Conservation (phyloP, 2,888 invertebrate genomes). For the Glaucopsyche alexis region DNA sequence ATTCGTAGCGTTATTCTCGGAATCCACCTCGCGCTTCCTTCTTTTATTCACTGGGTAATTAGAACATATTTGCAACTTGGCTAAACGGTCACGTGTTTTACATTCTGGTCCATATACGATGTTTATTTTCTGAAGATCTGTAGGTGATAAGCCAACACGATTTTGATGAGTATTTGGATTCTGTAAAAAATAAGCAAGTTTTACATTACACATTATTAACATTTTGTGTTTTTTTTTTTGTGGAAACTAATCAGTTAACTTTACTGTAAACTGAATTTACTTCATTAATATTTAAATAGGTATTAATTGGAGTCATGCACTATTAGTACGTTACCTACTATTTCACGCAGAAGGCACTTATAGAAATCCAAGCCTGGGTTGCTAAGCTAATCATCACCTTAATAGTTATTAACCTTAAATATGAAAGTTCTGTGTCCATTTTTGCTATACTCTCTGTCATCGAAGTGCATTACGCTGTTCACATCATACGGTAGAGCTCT, state of each 20-base stretch:
- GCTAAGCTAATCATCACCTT: too few species aligned
- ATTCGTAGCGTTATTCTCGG: constrained; percentile 27
- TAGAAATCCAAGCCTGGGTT: too few species aligned
- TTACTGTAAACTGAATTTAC: too few species aligned
- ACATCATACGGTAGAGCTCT: constrained; percentile 54
- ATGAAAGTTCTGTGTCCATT: constrained; percentile 66
- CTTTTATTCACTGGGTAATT: constrained; percentile 55
- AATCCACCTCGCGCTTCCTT: constrained; percentile 41
- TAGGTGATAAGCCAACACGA: constrained; percentile 48
- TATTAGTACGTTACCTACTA: too few species aligned
- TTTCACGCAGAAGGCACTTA: too few species aligned
- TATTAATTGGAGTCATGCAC: too few species aligned
- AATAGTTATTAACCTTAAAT: constrained; percentile 51
- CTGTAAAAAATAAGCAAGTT: constrained; percentile 43
- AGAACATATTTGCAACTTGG: constrained; percentile 63
- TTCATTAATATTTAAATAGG: too few species aligned
- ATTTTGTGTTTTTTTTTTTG: too few species aligned
- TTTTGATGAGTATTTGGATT: constrained; percentile 49
- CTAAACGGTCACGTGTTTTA: constrained; percentile 54
- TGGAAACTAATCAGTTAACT: too few species aligned
- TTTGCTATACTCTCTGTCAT: constrained; percentile 59
- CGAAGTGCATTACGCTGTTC: constrained; percentile 66
- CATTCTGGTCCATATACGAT: constrained; percentile 63
- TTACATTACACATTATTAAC: too few species aligned
- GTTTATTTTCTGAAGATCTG: constrained; percentile 60